phyloP scores from a whole-genome alignment of 2,113 vertebrate species.

The Collichthys lucidus region DNA sequence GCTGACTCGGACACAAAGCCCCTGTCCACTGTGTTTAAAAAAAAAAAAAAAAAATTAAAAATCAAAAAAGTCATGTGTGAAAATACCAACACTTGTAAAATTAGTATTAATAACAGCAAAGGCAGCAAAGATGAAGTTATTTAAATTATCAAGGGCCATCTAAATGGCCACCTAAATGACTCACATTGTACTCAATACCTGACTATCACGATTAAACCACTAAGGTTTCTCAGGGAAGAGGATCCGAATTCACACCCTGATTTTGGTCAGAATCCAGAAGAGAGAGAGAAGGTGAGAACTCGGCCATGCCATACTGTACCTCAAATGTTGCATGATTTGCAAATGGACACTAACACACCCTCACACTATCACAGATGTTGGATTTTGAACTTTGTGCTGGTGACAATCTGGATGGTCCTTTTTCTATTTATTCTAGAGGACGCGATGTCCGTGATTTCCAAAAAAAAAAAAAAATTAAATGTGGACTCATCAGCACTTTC shows the following conservation, averaged over 20 bases:
- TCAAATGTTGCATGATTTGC: neutral
- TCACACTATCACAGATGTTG: too few species aligned
- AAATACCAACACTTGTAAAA: conserved; percentile 9
- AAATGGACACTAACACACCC: too few species aligned
- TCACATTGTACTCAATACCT: conserved; percentile 11
- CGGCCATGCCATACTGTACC: neutral
- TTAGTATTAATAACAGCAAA: neutral
- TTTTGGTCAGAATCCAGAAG: conserved; percentile 6
- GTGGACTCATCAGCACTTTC: too few species aligned
- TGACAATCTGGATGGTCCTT: too few species aligned
- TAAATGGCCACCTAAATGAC: neutral
- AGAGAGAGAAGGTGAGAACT: neutral
- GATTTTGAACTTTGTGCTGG: too few species aligned
- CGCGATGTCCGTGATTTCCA: too few species aligned
- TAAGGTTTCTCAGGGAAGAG: conserved; percentile 24
- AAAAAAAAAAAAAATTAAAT: too few species aligned
- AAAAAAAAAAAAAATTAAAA: too few species aligned
- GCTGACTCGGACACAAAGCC: neutral
- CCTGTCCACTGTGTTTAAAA: neutral
- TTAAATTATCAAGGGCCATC: neutral
- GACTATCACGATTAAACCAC: neutral
- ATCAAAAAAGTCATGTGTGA: conserved; percentile 3
- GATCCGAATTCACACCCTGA: conserved; percentile 1
- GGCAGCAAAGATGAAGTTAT: neutral
- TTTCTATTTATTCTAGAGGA: too few species aligned